Percentiles rank a stretch among this genome's conserved stretches.
Conservation (phyloP, 1,140 invertebrate species). For the Drosophila sulfurigaster region DNA sequence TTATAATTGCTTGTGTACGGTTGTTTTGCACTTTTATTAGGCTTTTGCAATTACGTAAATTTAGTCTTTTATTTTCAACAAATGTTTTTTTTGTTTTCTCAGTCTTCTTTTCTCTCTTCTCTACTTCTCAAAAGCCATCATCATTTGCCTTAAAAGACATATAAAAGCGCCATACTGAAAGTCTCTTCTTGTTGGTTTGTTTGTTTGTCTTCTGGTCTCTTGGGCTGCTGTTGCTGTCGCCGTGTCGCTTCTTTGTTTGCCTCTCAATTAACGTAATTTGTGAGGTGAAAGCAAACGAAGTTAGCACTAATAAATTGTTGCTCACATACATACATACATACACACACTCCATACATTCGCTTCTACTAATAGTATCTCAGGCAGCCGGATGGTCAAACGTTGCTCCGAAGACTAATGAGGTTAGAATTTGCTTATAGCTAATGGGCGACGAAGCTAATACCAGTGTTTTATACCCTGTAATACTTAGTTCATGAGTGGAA, state of each 20-base stretch:
- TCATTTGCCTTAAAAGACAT: slow-evolving; percentile 41
- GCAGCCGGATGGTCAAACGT: slow-evolving; percentile 9
- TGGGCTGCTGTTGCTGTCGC: slow-evolving; percentile 22
- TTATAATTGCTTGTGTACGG: slow-evolving; percentile 22
- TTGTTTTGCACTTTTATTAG: slow-evolving; percentile 20
- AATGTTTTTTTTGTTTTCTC: slow-evolving; percentile 14
- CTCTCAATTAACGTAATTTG: slow-evolving; percentile 45
- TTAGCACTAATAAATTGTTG: slow-evolving; percentile 46
- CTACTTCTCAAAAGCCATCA: slow-evolving; percentile 15
- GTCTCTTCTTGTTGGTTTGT: slow-evolving; percentile 18
- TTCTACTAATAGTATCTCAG: neutral
- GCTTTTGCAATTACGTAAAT: slow-evolving; percentile 53
- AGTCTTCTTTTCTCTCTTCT: neutral
- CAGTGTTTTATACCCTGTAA: neutral
- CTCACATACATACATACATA: slow-evolving; percentile 30
- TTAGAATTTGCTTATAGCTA: slow-evolving; percentile 32
- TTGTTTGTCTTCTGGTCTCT: slow-evolving; percentile 8
- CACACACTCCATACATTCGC: neutral
- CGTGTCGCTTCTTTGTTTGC: slow-evolving; percentile 28
- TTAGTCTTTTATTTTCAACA: slow-evolving; percentile 7
- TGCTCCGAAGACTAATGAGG: slow-evolving; percentile 34
- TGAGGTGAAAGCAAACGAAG: slow-evolving; percentile 44
- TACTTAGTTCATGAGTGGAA: neutral
- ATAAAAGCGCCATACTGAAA: slow-evolving; percentile 34
- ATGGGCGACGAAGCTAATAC: slow-evolving; percentile 14